Evolutionary conservation across 2,888 invertebrate genomes (phyloP).

Genomic region (Ischnura elegans): DNA sequence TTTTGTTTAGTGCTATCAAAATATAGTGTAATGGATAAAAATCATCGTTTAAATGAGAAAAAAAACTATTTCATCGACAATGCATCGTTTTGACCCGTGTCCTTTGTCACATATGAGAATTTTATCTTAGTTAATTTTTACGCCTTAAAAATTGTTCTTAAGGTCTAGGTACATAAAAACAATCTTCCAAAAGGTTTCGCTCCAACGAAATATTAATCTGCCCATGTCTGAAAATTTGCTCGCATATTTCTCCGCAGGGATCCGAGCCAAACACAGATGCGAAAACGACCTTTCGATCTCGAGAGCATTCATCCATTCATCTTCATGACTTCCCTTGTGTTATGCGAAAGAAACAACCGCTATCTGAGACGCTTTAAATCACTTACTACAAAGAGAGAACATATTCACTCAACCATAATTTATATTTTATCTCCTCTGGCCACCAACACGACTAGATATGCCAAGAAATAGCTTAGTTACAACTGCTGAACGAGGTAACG

Average conservation of each 20-base stretch:
- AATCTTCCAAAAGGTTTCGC: background rate
- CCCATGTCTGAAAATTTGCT: background rate
- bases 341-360: background rate
- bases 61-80: too few relatives aligned
- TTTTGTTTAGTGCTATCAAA: too few relatives aligned
- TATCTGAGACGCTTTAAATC: constrained; percentile 12
- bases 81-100: too few relatives aligned
- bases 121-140: too few relatives aligned
- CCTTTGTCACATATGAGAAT: too few relatives aligned
- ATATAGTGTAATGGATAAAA: too few relatives aligned
- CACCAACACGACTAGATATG: background rate
- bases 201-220: background rate
- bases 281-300: constrained; percentile 1
- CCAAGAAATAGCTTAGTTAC: background rate
- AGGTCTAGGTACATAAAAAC: too few relatives aligned
- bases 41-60: too few relatives aligned
- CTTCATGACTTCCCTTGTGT: background rate
- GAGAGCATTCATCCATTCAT: background rate
- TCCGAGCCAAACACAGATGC: background rate
- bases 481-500: too few relatives aligned
- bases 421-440: background rate
- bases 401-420: background rate
- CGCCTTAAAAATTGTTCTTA: too few relatives aligned
- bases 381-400: background rate
- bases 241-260: background rate